Evolutionary conservation across 92 coral and sea anemone genomes (phyloP).

Genomic region (Epizoanthus stellaris): DNA sequence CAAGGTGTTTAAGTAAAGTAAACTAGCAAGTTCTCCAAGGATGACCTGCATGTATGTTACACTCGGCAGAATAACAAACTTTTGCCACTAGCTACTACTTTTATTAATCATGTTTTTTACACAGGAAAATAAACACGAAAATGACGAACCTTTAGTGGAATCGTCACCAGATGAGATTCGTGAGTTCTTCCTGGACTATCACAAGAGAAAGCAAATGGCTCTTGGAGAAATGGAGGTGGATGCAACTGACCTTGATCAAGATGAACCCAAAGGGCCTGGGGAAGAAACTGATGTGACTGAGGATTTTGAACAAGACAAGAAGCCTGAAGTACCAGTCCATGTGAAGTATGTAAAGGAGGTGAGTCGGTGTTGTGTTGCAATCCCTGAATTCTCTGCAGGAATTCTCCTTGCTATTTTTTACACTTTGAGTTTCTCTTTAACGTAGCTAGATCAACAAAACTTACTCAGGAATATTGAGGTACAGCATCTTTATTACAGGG

Average conservation of each 20-base stretch:
- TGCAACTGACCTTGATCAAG: slow-evolving; percentile 27
- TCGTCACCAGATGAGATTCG: slow-evolving; percentile 53
- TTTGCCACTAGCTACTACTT: no score
- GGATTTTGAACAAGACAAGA: slow-evolving; percentile 75
- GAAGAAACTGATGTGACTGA: slow-evolving; percentile 61
- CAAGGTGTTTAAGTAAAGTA: no score
- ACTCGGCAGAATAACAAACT: no score
- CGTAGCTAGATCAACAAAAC: no score
- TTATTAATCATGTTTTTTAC: not conserved
- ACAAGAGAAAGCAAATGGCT: slow-evolving; percentile 81
- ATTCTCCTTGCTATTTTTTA: not conserved
- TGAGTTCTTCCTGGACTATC: slow-evolving; percentile 70
- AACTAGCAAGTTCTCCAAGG: no score
- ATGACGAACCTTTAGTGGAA: not conserved
- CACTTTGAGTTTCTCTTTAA: no score
- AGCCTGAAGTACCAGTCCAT: slow-evolving; percentile 78
- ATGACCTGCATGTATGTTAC: no score
- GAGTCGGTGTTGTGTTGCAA: not conserved
- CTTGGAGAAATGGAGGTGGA: slow-evolving; percentile 69
- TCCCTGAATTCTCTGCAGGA: not conserved
- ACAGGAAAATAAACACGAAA: slow-evolving; percentile 11
- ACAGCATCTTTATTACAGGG: no score
- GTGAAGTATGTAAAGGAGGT: slow-evolving; percentile 84
- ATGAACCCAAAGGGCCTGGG: slow-evolving; percentile 7
- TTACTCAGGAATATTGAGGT: no score